Base-by-base conservation (phyloP, 1,140 invertebrate species). In the Brachionus calyciflorus region DNA sequence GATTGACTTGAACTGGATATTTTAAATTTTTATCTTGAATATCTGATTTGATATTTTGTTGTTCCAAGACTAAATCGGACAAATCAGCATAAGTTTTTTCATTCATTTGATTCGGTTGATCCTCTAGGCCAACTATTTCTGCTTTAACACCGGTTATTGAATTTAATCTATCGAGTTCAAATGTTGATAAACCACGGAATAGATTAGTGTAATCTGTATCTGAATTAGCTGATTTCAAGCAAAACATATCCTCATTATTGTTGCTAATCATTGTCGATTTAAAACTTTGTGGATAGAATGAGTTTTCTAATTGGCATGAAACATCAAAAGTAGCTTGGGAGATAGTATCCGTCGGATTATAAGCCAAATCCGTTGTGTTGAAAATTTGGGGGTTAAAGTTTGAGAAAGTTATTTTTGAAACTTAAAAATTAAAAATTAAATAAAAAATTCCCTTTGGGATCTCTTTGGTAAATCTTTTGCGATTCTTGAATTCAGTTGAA, bases 31-130 rank as follows among this genome's bases (percentile, higher is more conserved):
- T 14, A 0, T 57, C 24, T 37, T 37, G 33, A 3, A 37, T 37
- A n/a, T 60, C 55, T 41, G 30, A 30, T 60, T 60, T 60, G 14
- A 37, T 33, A 37, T 37, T 37, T 28, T 60, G 55, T 2, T 44
- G 37, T 12, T 51, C 37, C 10, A 70, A 21, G 9, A 70, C 26
- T 9, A 70, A 33, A 26, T 70, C 65, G 7, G 44, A 48, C 21
- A 70, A 70, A 30, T 70, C 65, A 30, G 40, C 28, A 14, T 48
- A 48, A 19, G 65, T 70, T 33, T 70, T 70, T 40, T 70, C 65
- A 9, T 37, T 37, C 4, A 5, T 37, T 37, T 60, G 55, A 37
- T 30, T 19, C 19, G 21, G 17, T 37, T 60, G 30, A 28, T 60
- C 55, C 19, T 60, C 55, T 10, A 70, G 41, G 10, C 26, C 14